Percentiles rank a stretch among this genome's conserved stretches.
These are phyloP conservation scores for Aphidius ervi DNA, from an alignment of 1,140 invertebrate species.

Conservation along the genomic window DNA sequence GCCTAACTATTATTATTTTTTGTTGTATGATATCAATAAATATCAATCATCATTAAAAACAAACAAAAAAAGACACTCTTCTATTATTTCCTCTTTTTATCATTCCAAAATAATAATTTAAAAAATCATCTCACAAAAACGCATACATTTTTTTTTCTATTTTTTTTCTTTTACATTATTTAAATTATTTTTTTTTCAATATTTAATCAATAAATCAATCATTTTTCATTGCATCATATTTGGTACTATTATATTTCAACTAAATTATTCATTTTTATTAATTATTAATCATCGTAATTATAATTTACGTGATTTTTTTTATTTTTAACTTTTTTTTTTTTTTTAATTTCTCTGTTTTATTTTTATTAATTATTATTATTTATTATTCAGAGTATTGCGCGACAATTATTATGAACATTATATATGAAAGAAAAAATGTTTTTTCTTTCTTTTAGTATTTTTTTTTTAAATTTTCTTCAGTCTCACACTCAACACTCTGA, in stretches of 20 bases:
- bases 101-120: background rate
- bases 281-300: conserved; percentile 8
- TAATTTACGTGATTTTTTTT: conserved; percentile 2
- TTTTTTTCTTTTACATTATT: too few species aligned
- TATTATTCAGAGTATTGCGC: conserved; percentile 25
- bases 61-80: too few species aligned
- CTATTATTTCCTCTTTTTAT: too few species aligned
- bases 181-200: too few species aligned
- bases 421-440: conserved; percentile 6
- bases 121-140: background rate
- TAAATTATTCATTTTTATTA: background rate
- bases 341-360: background rate
- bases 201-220: background rate
- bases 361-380: conserved; percentile 15
- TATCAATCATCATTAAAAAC: background rate
- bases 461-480: conserved; percentile 9
- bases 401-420: conserved; percentile 23
- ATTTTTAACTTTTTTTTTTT: conserved; percentile 1
- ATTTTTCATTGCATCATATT: conserved; percentile 2
- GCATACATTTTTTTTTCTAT: conserved; percentile 5
- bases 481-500: background rate
- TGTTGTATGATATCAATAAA: background rate
- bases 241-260: background rate
- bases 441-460: conserved; percentile 11
- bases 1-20: background rate